Evolutionary conservation across 2,113 vertebrate species (phyloP).

Genomic region (Heterocephalus glaber): DNA sequence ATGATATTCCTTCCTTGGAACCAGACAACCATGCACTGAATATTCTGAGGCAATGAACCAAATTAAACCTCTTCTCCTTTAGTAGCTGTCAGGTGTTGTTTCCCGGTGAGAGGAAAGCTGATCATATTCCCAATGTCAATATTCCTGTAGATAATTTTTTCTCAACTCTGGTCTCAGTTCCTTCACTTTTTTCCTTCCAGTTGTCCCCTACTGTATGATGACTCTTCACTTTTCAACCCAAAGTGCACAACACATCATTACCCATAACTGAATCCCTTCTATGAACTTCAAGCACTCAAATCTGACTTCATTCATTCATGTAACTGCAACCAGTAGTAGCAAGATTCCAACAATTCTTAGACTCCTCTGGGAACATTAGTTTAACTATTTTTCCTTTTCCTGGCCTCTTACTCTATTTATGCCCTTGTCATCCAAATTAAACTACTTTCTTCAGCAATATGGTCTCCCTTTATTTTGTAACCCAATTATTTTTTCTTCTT

Average conservation of each 20-base stretch:
- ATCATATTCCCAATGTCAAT: background rate
- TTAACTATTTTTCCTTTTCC: background rate
- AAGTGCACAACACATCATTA: background rate
- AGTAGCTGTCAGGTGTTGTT: background rate
- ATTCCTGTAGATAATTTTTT: background rate
- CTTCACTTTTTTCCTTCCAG: background rate
- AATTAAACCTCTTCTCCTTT: background rate
- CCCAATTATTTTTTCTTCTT: background rate
- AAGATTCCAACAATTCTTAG: background rate
- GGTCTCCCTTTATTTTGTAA: background rate
- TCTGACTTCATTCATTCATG: background rate
- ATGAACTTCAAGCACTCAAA: background rate
- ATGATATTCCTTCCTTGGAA: background rate
- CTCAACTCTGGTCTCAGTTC: rapidly evolving
- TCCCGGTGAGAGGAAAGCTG: background rate
- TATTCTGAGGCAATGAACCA: background rate
- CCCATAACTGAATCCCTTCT: too few relatives aligned
- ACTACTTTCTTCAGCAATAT: background rate
- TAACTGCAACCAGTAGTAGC: background rate
- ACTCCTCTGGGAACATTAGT: background rate
- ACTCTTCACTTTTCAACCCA: background rate
- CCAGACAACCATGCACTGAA: background rate
- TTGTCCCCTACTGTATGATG: background rate
- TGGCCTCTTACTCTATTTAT: background rate
- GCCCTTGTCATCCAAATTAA: background rate